A percentile compares a stretch with the other conserved stretches of the same genome.
Evolutionary conservation across 1,140 invertebrate species (phyloP).

Genomic region (Penaeus japonicus): DNA sequence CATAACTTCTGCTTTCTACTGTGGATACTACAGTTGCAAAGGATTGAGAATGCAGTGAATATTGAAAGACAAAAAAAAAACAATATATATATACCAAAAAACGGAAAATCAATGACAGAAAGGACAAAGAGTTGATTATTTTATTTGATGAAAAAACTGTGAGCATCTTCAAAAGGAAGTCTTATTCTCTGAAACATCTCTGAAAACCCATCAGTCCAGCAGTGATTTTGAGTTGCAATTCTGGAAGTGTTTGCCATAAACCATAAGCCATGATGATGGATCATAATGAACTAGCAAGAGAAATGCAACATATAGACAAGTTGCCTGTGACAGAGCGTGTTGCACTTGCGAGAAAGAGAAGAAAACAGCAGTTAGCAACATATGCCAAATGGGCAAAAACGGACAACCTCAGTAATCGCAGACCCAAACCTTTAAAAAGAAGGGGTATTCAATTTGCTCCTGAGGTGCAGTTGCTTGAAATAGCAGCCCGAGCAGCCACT

Average conservation of each 20-base stretch:
- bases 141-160: too few relatives aligned
- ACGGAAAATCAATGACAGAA: too few relatives aligned
- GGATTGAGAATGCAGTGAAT: too few relatives aligned
- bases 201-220: too few relatives aligned
- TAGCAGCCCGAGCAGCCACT: conserved; percentile 32
- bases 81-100: too few relatives aligned
- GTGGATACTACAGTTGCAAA: too few relatives aligned
- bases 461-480: conserved; percentile 46
- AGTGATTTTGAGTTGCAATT: not conserved
- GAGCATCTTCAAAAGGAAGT: too few relatives aligned
- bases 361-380: conserved; percentile 21
- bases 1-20: too few relatives aligned
- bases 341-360: conserved; percentile 30
- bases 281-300: conserved; percentile 37
- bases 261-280: not conserved
- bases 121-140: too few relatives aligned
- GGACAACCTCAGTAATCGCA: not conserved
- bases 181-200: too few relatives aligned
- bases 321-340: conserved; percentile 27
- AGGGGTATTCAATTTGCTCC: conserved; percentile 28
- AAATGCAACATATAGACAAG: conserved; percentile 43
- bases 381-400: conserved; percentile 32
- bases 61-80: too few relatives aligned
- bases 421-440: not conserved
- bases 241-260: not conserved